Conservation (phyloP, 1,140 invertebrate species). For the Trichonephila inaurata region DNA sequence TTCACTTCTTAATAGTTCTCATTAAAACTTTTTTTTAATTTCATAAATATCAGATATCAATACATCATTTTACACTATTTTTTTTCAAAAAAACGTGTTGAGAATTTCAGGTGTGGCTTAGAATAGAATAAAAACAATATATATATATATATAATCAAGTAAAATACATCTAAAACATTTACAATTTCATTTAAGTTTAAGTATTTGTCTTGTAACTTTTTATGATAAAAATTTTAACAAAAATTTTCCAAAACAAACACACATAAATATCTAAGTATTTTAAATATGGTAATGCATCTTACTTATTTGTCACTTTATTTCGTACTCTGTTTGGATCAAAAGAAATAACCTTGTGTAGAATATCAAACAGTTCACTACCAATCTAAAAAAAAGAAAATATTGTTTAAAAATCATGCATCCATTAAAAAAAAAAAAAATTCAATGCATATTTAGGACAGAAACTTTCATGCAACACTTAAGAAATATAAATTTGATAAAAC, state of each 20-base stretch:
- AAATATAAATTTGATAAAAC: no score
- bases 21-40: no score
- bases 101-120: no score
- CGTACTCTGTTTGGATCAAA: slow-evolving; percentile 23
- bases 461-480: no score
- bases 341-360: slow-evolving; percentile 21
- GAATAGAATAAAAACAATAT: no score
- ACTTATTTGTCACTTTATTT: slow-evolving; percentile 27
- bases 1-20: no score
- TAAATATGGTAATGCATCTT: background rate
- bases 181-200: background rate
- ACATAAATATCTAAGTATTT: background rate
- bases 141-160: no score
- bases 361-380: slow-evolving; percentile 45
- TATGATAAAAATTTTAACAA: background rate
- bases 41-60: no score
- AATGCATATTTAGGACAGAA: no score
- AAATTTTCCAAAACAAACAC: background rate
- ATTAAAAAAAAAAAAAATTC: no score
- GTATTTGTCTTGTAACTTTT: background rate
- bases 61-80: no score
- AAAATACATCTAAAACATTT: background rate
- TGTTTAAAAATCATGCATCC: background rate
- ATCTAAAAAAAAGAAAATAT: slow-evolving; percentile 45
- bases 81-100: no score